Evolutionary conservation across 1,140 invertebrate genomes (phyloP).

Genomic region (Leptinotarsa lineolata): DNA sequence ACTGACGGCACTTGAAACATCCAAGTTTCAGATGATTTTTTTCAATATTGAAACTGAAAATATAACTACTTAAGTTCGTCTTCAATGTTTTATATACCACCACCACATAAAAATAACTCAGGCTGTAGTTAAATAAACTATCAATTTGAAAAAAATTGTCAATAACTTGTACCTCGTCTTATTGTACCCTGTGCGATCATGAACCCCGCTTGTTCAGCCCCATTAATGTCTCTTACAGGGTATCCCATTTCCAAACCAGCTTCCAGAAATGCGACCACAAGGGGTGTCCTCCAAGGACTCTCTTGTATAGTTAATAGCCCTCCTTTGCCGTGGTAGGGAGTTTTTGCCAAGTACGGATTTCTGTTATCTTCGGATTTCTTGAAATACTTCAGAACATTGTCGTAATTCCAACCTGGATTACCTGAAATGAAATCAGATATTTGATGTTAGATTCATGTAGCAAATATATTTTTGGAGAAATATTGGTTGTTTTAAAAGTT

Average conservation of each 20-base stretch:
- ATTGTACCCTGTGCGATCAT: constrained; percentile 91
- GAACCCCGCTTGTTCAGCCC: constrained; percentile 79
- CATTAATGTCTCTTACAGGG: constrained; percentile 82
- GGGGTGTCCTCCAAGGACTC: constrained; percentile 79
- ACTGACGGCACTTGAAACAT: too few relatives aligned
- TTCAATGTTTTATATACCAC: too few relatives aligned
- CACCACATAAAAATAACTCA: too few relatives aligned
- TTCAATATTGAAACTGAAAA: too few relatives aligned
- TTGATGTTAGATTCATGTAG: too few relatives aligned
- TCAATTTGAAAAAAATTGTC: too few relatives aligned
- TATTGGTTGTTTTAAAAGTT: too few relatives aligned
- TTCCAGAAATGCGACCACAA: constrained; percentile 82
- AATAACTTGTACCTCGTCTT: constrained; percentile 39
- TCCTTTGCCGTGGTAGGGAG: constrained; percentile 73
- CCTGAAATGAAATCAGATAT: constrained; percentile 34
- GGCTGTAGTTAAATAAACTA: too few relatives aligned
- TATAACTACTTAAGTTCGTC: too few relatives aligned
- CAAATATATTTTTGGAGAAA: too few relatives aligned
- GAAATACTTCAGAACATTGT: constrained; percentile 86
- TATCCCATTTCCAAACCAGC: constrained; percentile 87
- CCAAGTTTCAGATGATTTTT: too few relatives aligned
- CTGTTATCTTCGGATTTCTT: constrained; percentile 88
- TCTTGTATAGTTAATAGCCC: constrained; percentile 83
- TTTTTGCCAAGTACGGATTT: constrained; percentile 76
- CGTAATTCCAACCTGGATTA: constrained; percentile 87